Percentiles rank a stretch among this genome's conserved stretches.
phyloP scores from a whole-genome alignment of 2,113 vertebrate genomes.

The Gorsachius goisagi region DNA sequence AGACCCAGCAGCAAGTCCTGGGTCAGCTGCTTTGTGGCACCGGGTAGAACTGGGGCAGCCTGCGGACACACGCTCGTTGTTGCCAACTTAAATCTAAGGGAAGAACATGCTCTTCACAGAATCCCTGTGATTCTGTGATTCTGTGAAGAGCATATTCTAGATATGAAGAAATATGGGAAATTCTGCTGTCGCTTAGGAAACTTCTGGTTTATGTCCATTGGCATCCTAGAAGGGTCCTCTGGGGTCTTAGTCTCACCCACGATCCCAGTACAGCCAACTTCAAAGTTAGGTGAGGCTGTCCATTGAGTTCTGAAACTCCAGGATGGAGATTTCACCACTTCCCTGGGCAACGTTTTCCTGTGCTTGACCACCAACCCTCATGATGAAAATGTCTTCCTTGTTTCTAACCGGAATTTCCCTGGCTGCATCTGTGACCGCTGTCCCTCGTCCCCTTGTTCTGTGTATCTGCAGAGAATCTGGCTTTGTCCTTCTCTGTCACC shows the following conservation, averaged over 20 bases:
- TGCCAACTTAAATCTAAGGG: background rate
- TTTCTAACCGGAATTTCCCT: background rate
- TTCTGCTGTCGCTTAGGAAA: background rate
- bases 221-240: background rate
- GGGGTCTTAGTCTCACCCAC: background rate
- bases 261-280: background rate
- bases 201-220: background rate
- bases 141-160: background rate
- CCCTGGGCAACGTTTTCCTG: background rate
- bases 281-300: background rate
- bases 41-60: background rate
- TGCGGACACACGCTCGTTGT: fast-evolving
- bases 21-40: background rate
- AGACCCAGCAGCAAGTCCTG: background rate
- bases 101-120: background rate
- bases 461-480: background rate
- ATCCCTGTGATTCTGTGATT: too few species aligned
- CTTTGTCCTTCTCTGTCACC: background rate
- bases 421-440: background rate
- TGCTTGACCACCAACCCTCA: background rate
- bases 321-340: background rate
- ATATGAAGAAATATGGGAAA: background rate
- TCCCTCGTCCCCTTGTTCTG: background rate
- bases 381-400: background rate
- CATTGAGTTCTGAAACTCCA: background rate